A percentile compares a stretch with the other conserved stretches of the same genome.
Conservation (phyloP, 2,113 vertebrate species). For the Pomatostomus ruficeps region DNA sequence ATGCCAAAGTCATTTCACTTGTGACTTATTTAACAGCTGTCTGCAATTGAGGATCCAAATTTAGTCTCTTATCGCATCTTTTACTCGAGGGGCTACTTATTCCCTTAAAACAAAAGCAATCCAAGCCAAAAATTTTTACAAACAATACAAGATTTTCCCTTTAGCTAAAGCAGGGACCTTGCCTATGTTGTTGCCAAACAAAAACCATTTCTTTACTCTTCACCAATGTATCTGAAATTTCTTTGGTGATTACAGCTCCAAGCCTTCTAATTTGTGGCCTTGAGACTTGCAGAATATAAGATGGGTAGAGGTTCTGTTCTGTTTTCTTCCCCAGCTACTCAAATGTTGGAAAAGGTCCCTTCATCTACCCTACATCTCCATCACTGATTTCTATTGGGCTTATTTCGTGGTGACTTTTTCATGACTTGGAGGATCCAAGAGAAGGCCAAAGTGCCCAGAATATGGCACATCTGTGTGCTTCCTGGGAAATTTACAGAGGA, state of each 20-base stretch:
- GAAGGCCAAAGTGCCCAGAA: background rate
- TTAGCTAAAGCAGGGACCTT: background rate
- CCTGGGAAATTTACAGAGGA: background rate
- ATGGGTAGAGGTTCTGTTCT: background rate
- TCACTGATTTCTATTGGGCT: background rate
- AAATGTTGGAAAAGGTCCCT: background rate
- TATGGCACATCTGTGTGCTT: background rate
- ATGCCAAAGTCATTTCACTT: constrained; percentile 65
- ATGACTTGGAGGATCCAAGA: background rate
- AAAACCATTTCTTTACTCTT: background rate
- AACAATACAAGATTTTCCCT: background rate
- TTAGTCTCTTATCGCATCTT: constrained; percentile 61
- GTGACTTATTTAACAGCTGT: constrained; percentile 67
- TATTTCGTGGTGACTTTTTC: background rate
- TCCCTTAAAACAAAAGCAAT: constrained; percentile 14
- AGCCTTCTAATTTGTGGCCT: background rate
- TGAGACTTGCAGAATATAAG: background rate
- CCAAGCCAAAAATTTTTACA: background rate
- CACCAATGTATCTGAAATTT: background rate
- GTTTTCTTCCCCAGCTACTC: background rate
- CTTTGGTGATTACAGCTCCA: background rate
- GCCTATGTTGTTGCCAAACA: background rate
- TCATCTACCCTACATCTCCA: background rate
- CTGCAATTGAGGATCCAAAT: constrained; percentile 50
- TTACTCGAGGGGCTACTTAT: constrained; percentile 16